Evolutionary conservation across 1,140 invertebrate species (phyloP).

Genomic region (Meloidogyne floridensis): DNA sequence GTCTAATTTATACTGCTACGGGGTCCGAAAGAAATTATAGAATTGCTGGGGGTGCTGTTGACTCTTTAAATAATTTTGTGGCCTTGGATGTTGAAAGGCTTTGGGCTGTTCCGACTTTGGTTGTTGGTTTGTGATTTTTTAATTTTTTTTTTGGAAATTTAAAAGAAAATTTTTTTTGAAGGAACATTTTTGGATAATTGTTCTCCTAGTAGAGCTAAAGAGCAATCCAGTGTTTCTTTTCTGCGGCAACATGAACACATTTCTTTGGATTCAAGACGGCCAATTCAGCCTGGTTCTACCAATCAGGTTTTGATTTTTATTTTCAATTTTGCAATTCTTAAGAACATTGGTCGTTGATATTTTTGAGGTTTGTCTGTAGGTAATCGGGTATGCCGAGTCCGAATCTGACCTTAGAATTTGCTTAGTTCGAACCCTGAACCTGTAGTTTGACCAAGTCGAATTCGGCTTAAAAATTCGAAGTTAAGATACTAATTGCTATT

Average conservation of each 20-base stretch:
- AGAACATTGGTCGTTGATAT: too few species aligned
- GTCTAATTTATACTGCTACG: background rate
- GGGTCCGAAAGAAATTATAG: background rate
- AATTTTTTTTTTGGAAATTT: slow-evolving; percentile 22
- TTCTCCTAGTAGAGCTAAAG: slow-evolving; percentile 22
- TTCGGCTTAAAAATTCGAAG: too few species aligned
- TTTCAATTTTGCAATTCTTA: slow-evolving; percentile 36
- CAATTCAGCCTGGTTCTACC: slow-evolving; percentile 47
- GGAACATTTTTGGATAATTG: slow-evolving; percentile 27
- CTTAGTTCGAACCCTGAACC: too few species aligned
- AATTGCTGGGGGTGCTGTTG: slow-evolving; percentile 11
- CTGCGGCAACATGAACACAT: slow-evolving; percentile 37
- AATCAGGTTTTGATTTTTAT: slow-evolving; percentile 40
- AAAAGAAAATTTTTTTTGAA: slow-evolving; percentile 26
- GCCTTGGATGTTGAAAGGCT: slow-evolving; percentile 36
- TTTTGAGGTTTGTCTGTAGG: too few species aligned
- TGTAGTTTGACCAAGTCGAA: too few species aligned
- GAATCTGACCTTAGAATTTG: too few species aligned
- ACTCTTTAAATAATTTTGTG: slow-evolving; percentile 10
- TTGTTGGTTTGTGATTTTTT: slow-evolving; percentile 35
- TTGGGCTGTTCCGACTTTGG: slow-evolving; percentile 38
- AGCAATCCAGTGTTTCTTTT: background rate
- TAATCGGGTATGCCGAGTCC: too few species aligned
- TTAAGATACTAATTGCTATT: too few species aligned
- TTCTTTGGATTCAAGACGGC: slow-evolving; percentile 38